Evolutionary conservation across 2,113 vertebrate genomes (phyloP).

Genomic region (Apaloderma vittatum): DNA sequence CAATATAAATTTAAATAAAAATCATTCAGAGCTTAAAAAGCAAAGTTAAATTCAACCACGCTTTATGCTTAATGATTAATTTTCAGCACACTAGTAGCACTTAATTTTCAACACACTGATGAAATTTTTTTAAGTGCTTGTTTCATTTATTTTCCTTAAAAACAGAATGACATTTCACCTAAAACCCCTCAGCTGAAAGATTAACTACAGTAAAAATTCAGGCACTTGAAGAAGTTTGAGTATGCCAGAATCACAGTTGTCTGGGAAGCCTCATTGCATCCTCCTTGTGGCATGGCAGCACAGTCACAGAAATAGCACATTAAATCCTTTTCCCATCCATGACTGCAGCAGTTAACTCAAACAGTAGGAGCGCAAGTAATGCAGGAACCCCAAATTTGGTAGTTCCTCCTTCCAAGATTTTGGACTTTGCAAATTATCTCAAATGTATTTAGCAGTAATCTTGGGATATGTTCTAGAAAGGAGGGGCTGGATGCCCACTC

Average conservation of each 20-base stretch:
- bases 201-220: background rate
- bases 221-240: background rate
- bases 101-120: background rate
- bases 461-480: constrained; percentile 8
- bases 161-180: background rate
- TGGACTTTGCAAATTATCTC: background rate
- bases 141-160: background rate
- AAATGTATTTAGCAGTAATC: background rate
- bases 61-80: background rate
- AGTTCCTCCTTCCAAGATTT: constrained; percentile 3
- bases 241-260: background rate
- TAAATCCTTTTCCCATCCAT: background rate
- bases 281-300: background rate
- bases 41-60: background rate
- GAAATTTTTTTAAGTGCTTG: background rate
- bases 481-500: constrained; percentile 21
- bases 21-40: background rate
- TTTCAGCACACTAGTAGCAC: background rate
- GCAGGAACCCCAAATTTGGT: constrained; percentile 25
- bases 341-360: background rate
- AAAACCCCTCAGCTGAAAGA: background rate
- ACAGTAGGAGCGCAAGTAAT: background rate
- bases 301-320: background rate
- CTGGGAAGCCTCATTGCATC: background rate
- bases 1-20: background rate